A percentile compares a stretch with the other conserved stretches of the same genome.
Evolutionary conservation across 2,888 invertebrate genomes (phyloP).

Genomic region (Epirrhoe tristata): DNA sequence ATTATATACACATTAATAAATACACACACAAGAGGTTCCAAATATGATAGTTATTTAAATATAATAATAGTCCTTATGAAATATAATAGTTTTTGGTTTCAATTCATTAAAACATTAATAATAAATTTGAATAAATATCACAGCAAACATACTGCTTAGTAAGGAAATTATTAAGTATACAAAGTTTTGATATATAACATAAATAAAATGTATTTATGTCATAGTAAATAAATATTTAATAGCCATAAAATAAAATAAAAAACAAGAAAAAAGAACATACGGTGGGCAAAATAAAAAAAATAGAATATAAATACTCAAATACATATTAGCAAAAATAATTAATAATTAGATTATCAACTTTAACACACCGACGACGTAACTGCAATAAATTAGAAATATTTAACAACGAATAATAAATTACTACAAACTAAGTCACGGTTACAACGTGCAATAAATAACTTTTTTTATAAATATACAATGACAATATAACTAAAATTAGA

Average conservation of each 20-base stretch:
- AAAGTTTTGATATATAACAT: not conserved
- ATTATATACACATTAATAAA: conserved; percentile 37
- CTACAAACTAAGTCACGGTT: conserved; percentile 7
- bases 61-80: not conserved
- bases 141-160: conserved; percentile 71
- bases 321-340: conserved; percentile 18
- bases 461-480: not conserved
- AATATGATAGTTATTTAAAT: not conserved
- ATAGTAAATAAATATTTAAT: conserved; percentile 9
- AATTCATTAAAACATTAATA: conserved; percentile 30
- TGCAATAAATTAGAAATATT: conserved; percentile 59
- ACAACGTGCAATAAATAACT: conserved; percentile 27
- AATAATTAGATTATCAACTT: conserved; percentile 44
- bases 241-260: conserved; percentile 30
- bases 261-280: conserved; percentile 16
- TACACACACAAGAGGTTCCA: not conserved
- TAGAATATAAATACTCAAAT: conserved; percentile 4
- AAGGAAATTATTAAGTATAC: conserved; percentile 4
- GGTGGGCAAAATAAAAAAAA: conserved; percentile 35
- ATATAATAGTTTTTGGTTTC: conserved; percentile 48
- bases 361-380: conserved; percentile 57
- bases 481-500: too few species aligned
- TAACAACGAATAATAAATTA: conserved; percentile 46
- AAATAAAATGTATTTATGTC: too few species aligned
- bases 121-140: conserved; percentile 56